phyloP scores from a whole-genome alignment of 1,140 invertebrate species.

The Drosophila miranda region DNA sequence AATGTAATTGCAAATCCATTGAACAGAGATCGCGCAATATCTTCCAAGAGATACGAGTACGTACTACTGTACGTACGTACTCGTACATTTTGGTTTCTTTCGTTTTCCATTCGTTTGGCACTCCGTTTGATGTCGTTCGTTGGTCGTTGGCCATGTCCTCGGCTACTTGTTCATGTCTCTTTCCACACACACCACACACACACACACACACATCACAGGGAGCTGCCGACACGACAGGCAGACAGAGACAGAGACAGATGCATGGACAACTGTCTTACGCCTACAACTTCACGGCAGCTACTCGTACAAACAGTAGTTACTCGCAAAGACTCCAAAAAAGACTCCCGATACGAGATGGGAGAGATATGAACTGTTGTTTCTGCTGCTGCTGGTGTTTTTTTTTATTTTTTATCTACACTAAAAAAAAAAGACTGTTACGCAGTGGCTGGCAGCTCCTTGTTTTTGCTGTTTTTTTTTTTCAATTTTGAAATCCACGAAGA shows the following conservation, averaged over 20 bases:
- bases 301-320: background rate
- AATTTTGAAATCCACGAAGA: constrained; percentile 54
- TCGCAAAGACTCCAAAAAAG: background rate
- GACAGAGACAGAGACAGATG: background rate
- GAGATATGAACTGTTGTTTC: constrained; percentile 46
- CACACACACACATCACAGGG: constrained; percentile 21
- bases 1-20: constrained; percentile 52
- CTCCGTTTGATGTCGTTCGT: constrained; percentile 40
- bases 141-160: constrained; percentile 57
- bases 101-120: constrained; percentile 19
- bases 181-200: constrained; percentile 11
- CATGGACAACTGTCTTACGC: constrained; percentile 50
- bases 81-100: constrained; percentile 24
- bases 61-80: too few species aligned
- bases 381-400: constrained; percentile 3
- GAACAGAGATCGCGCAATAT: constrained; percentile 24
- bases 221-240: constrained; percentile 38
- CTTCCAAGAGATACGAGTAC: constrained; percentile 16
- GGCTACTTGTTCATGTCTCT: constrained; percentile 58
- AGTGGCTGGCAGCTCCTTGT: constrained; percentile 22
- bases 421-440: constrained; percentile 62
- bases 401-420: constrained; percentile 37
- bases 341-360: background rate
- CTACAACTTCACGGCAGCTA: constrained; percentile 54
- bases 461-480: constrained; percentile 31